Conservation (phyloP, 1,140 invertebrate genomes). For the Nylanderia fulva region DNA sequence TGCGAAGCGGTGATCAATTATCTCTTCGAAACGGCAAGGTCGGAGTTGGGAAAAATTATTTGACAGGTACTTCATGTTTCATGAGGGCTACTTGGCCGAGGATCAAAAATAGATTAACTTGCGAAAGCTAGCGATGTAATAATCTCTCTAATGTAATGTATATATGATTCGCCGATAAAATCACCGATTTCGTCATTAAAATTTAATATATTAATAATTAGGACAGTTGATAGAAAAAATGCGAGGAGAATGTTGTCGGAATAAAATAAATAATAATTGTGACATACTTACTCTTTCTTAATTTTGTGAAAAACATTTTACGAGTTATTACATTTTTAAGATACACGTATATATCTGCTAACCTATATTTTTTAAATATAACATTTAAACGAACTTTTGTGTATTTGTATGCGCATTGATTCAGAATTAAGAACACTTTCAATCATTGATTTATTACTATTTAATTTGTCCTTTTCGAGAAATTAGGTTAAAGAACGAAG, state of each 20-base stretch:
- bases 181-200: not conserved
- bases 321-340: not conserved
- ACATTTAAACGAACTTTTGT: slow-evolving; percentile 13
- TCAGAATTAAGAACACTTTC: slow-evolving; percentile 31
- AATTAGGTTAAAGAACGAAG: slow-evolving; percentile 5
- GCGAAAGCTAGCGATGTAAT: not conserved
- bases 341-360: not conserved
- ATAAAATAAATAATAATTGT: not conserved
- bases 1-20: slow-evolving; percentile 21
- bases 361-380: not conserved
- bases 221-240: not conserved
- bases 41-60: slow-evolving; percentile 44
- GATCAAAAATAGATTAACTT: slow-evolving; percentile 11
- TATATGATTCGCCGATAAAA: not conserved
- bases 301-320: not conserved
- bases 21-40: slow-evolving; percentile 44
- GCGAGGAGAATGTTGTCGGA: not conserved
- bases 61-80: not conserved
- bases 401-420: not conserved
- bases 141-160: too few species aligned
- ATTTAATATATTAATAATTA: not conserved
- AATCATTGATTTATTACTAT: slow-evolving; percentile 33
- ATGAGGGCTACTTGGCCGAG: not conserved
- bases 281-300: not conserved
- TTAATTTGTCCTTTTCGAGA: slow-evolving; percentile 8